Evolutionary conservation across 2,797 vertebrate species (phyloP), one percentile per base, ranked within the genome.

Genomic region (Microchirus variegatus): DNA sequence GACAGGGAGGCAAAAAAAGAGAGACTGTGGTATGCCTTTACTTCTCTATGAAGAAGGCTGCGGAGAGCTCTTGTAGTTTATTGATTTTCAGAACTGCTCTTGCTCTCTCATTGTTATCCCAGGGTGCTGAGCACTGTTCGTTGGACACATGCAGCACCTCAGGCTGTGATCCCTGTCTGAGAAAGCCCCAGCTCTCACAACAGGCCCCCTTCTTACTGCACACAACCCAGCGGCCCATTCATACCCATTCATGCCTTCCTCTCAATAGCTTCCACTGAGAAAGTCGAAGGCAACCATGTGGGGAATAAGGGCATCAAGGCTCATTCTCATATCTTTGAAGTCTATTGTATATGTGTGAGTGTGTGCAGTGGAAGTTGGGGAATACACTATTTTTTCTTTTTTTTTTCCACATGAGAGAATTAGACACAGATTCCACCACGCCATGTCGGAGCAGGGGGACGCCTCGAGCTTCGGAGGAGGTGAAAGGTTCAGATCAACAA

Each of bases 21-120:
- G 59, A 56, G 78, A 87, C 72, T 79, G 54, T 61, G 71, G 66
- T 79, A 62, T 59, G 76, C 78, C 84, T 73, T 82, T 85, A 84
- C 85, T 86, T 83, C 84, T 87, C 77, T 61, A 80, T 83, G 71
- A 88, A 72, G 75, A 47, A 81, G 77, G 71, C 77, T 64, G 67
- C 59, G 53, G 50, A 80, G 70, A 77, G 82, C 86, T 85, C 86
- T 78, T 80, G 81, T 75, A 57, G 78, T 84, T 80, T 89, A 91
- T 91, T 91, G 89, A 92, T 91, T 91, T 91, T 82, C 75, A 68
- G 67, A 79, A 75, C 77, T 70, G 78, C 81, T 81, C 77, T 68
- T 68, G 78, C 83, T 84, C 85, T 84, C 85, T 88, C 73, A 67
- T 82, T 71, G 85, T 87, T 84, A 81, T 90, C 81, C 75, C 81